phyloP scores from a whole-genome alignment of 1,140 invertebrate genomes.

The Cotesia typhae region DNA sequence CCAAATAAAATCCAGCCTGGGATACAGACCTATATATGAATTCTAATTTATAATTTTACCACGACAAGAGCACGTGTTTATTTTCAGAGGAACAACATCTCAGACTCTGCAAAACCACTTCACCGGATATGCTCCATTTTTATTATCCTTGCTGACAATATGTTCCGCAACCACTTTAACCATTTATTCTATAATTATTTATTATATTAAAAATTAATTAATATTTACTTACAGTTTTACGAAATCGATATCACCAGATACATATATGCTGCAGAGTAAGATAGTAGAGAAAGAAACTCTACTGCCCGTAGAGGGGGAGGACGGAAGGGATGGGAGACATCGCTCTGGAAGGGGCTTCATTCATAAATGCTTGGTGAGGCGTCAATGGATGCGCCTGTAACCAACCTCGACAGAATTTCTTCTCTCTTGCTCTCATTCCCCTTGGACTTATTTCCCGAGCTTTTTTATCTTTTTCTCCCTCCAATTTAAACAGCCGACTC shows the following conservation, averaged over 20 bases:
- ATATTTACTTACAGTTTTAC: no score
- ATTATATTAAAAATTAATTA: no score
- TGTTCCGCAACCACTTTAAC: slow-evolving; percentile 10
- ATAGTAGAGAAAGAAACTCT: slow-evolving; percentile 19
- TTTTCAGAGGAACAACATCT: slow-evolving; percentile 1
- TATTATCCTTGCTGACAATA: neutral
- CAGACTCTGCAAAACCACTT: neutral
- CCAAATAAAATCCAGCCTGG: slow-evolving; percentile 37
- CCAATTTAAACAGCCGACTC: slow-evolving; percentile 7
- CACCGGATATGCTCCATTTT: slow-evolving; percentile 26
- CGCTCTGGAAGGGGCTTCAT: slow-evolving; percentile 48
- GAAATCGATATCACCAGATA: neutral
- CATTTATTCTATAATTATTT: no score
- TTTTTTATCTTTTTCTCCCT: neutral
- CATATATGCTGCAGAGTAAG: neutral
- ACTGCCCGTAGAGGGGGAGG: slow-evolving; percentile 25
- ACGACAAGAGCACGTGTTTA: slow-evolving; percentile 21
- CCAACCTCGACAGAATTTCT: slow-evolving; percentile 48
- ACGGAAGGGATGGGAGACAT: slow-evolving; percentile 23
- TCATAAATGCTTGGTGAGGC: slow-evolving; percentile 57
- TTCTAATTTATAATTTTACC: neutral
- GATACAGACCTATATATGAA: slow-evolving; percentile 9
- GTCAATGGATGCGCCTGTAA: slow-evolving; percentile 60
- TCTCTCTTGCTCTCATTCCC: neutral
- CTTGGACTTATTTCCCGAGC: neutral